Percentiles rank a stretch among this genome's conserved stretches.
Conservation (phyloP, 2,113 vertebrate genomes). For the Amphiprion percula region DNA sequence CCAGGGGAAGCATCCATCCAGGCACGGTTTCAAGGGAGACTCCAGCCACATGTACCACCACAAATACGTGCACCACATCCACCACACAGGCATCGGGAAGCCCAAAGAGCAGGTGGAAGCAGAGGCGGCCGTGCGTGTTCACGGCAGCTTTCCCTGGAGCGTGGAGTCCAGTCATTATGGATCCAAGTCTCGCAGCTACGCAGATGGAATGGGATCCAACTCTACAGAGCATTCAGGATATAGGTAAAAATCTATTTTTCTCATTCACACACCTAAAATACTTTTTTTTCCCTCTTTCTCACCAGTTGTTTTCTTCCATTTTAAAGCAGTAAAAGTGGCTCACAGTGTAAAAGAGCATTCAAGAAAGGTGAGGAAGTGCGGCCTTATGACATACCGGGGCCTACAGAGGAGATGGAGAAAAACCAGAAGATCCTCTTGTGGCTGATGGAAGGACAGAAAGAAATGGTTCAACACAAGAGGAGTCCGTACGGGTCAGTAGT, state of each 20-base stretch:
- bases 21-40: conserved; percentile 87
- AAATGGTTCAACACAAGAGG: conserved; percentile 91
- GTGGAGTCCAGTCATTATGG: conserved; percentile 86
- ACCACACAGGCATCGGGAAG: conserved; percentile 82
- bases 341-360: conserved; percentile 85
- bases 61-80: conserved; percentile 90
- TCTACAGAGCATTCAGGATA: conserved; percentile 83
- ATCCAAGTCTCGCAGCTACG: conserved; percentile 88
- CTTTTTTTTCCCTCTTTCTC: neutral
- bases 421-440: conserved; percentile 97
- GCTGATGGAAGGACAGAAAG: conserved; percentile 94
- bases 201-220: conserved; percentile 82
- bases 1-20: conserved; percentile 86
- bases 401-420: conserved; percentile 89
- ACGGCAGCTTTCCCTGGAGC: conserved; percentile 86
- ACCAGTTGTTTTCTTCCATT: neutral
- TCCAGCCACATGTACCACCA: conserved; percentile 86
- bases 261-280: neutral
- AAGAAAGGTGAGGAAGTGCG: conserved; percentile 82
- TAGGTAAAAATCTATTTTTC: conserved; percentile 72
- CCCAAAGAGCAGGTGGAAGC: conserved; percentile 90
- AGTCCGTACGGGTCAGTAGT: conserved; percentile 88
- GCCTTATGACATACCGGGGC: conserved; percentile 81
- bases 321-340: conserved; percentile 84
- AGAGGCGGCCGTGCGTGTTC: conserved; percentile 83